These are phyloP conservation scores for Elachura formosa DNA, from an alignment of 2,113 vertebrate species.

Conservation along the genomic window DNA sequence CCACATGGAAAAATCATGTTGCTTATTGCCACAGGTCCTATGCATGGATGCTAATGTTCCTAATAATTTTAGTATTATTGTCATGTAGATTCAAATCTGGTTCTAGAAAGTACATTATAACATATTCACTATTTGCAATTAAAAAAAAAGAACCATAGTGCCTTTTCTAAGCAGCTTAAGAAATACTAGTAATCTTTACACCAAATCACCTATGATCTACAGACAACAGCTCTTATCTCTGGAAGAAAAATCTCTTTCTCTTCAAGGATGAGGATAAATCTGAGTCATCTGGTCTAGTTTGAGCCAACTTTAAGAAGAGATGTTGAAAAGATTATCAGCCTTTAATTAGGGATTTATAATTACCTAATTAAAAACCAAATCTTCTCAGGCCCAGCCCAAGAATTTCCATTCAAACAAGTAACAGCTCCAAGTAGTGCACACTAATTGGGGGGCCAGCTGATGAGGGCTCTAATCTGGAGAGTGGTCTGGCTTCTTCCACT, in stretches of 20 bases:
- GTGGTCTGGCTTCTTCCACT: conserved; percentile 67
- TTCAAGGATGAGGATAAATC: conserved; percentile 38
- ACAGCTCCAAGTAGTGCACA: neutral
- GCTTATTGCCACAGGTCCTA: neutral
- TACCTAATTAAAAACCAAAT: conserved; percentile 80
- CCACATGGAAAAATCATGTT: neutral
- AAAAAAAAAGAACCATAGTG: neutral
- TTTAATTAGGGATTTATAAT: conserved; percentile 82
- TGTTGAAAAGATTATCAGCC: conserved; percentile 73
- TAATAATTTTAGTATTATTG: neutral
- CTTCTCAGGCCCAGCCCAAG: conserved; percentile 62
- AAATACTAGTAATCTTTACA: conserved; percentile 28
- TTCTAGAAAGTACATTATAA: neutral
- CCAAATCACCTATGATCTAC: neutral
- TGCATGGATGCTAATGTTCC: neutral
- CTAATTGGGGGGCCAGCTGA: conserved; percentile 38
- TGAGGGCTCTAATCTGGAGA: conserved; percentile 59
- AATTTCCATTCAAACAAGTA: conserved; percentile 46
- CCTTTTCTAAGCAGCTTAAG: conserved; percentile 10
- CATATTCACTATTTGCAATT: neutral
- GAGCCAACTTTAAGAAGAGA: conserved; percentile 66
- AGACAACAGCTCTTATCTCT: conserved; percentile 37
- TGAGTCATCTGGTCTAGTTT: conserved; percentile 59
- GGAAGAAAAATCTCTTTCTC: conserved; percentile 50
- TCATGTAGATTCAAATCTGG: neutral